Evolutionary conservation across 2,797 vertebrate genomes (phyloP), one percentile per base, ranked within the genome.

Genomic region (Muscicapa striata): DNA sequence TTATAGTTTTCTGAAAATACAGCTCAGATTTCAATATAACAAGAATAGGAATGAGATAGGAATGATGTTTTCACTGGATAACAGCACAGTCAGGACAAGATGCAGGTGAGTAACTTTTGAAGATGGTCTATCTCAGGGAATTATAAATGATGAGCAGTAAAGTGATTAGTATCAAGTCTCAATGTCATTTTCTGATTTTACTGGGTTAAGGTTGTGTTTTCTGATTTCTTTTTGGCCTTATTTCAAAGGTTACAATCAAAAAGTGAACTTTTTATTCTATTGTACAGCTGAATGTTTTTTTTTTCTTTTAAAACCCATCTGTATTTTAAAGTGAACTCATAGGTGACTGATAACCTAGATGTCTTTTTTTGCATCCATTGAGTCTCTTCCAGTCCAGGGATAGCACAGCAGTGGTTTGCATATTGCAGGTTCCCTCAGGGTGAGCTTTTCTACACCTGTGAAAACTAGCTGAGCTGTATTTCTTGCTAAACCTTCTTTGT

Each of bases 331-430:
- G 5, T 43, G 9, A 74, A 40, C 32, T 52, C 19, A 22, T 2
- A 5, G 5, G 5, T 63, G 54, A 36, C 6, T 55, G 74, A 49
- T 52, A 48, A 82, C 14, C 29, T 14, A 15, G 17, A 32, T 36
- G 11, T 30, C 6, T 26, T 62, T 63, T 63, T 76, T 69, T 78
- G 2, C 14, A 43, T 48, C 10, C 27, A 45, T 7, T 16, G 52
- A 34, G 15, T 18, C 24, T 66, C 8, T 66, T 59, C 9, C 54
- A 45, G 29, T 40, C 45, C 45, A 73, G 67, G 29, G 9, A 9
- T 24, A 38, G 51, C 15, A 43, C 0, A 0, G 13, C 3, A 1
- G 27, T 0, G 0, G 20, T 40, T 73, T n/a, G n/a, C 2, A 11
- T 30, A 29, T 18, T 21, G 27, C 32, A 41, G 7, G 9, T 38